These are phyloP conservation scores for Crotalus helleri DNA, from an alignment of 2,113 vertebrate genomes.

Conservation along the genomic window DNA sequence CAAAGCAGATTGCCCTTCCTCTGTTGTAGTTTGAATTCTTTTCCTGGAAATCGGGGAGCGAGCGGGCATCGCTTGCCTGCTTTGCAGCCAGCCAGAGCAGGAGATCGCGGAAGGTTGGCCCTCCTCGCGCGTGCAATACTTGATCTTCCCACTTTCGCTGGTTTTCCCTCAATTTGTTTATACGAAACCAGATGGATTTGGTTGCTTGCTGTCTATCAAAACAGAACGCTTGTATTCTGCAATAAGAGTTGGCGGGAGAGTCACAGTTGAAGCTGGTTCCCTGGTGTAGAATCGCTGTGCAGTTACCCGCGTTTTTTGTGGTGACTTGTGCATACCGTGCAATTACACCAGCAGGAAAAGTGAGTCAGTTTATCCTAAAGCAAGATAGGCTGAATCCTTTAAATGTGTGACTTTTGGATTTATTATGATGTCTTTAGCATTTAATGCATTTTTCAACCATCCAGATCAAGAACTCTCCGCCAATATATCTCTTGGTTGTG, in stretches of 20 bases:
- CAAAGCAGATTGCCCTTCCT: slow-evolving; percentile 32
- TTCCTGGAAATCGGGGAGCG: slow-evolving; percentile 59
- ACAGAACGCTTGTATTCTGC: not conserved
- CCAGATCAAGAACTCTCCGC: not conserved
- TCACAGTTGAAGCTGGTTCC: not conserved
- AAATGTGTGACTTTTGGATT: not conserved
- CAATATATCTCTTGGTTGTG: not conserved
- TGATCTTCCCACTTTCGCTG: not conserved
- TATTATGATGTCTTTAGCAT: not conserved
- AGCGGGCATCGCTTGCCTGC: slow-evolving; percentile 46
- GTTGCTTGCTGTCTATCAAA: not conserved
- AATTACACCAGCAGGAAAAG: not conserved
- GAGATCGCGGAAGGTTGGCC: not conserved
- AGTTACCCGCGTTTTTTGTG: not conserved
- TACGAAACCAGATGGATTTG: not conserved
- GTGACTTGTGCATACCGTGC: not conserved
- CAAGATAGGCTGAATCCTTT: not conserved
- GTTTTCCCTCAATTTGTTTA: not conserved
- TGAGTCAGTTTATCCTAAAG: not conserved
- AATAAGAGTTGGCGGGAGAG: not conserved
- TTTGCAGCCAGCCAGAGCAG: slow-evolving; percentile 27
- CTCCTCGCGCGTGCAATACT: too few relatives aligned
- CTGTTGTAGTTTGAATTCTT: slow-evolving; percentile 45
- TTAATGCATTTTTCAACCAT: not conserved
- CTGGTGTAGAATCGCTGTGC: not conserved